Base-by-base conservation (phyloP, 2,797 vertebrate genomes). In the Ataeniobius toweri region DNA sequence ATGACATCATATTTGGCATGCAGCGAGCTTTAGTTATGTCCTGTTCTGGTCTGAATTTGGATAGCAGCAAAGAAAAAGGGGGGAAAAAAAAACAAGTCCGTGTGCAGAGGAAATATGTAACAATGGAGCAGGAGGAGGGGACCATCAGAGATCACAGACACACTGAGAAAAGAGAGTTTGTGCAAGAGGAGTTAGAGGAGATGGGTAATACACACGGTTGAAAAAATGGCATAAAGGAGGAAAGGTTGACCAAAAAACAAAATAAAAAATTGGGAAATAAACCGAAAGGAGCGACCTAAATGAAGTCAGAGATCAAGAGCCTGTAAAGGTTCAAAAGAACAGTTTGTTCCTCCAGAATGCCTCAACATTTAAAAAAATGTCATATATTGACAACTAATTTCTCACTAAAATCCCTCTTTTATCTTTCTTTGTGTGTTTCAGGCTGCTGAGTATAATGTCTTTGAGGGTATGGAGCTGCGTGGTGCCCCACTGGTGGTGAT, bases 391-490 rank as follows among this genome's bases (percentile, higher is more conserved):
- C 10, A 74, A 7, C 28, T 50, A 9, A 58, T 76, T 77, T 44
- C 18, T 58, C 2, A 26, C 26, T 1, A 3, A 20, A 68, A 41
- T 13, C 0, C 46, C 14, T 56, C 10, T 71, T 46, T 55, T 56
- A 3, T 7, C 48, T 28, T 39, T 12, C 0, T 51, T 0, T 70
- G 1, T 90, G 48, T 80, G 24, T 31, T 83, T 73, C 55, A 99
- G 98, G 97, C 88, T 16, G 97, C 97, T 13, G 98, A 99, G 87
- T 99, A 99, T 88, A 99, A 99, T 79, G 95, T 99, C 88, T 98
- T 99, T 59, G 98, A 99, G 93, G 98, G 98, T 76, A 96, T 97
- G 97, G 98, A 99, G 94, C 95, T 99, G 50, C 97, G 96, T 1
- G 98, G 98, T 16, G 97, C 96, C 3, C 97, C 98, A 0, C 91